Percentiles rank a stretch among this genome's conserved stretches.
These are phyloP conservation scores for Cosmia pyralina DNA, from an alignment of 2,888 invertebrate species.

Conservation along the genomic window DNA sequence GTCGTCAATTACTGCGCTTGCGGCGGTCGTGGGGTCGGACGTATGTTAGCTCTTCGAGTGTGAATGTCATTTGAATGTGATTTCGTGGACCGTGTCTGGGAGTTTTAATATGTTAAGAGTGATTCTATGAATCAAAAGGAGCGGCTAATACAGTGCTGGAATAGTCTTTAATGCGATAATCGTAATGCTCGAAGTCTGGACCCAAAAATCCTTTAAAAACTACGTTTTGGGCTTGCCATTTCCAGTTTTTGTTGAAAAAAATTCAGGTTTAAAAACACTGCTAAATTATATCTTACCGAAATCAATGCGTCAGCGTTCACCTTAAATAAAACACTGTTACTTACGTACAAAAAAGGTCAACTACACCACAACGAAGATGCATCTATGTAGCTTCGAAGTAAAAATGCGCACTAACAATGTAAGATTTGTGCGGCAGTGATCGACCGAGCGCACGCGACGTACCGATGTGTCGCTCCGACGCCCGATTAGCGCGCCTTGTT, in stretches of 20 bases:
- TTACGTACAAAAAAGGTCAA: conserved; percentile 23
- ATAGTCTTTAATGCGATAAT: background rate
- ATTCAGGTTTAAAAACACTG: too few species aligned
- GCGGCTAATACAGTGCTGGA: background rate
- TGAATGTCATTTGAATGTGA: conserved; percentile 65
- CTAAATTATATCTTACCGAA: background rate
- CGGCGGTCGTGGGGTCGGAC: conserved; percentile 44
- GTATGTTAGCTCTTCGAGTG: conserved; percentile 56
- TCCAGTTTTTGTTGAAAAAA: background rate
- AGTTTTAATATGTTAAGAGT: conserved; percentile 24
- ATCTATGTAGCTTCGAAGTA: conserved; percentile 49
- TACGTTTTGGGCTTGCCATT: background rate
- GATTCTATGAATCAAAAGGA: conserved; percentile 1
- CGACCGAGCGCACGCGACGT: conserved; percentile 69
- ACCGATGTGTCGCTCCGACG: conserved; percentile 59
- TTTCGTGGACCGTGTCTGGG: conserved; percentile 26
- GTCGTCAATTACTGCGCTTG: conserved; percentile 63
- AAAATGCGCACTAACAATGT: conserved; percentile 64
- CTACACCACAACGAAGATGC: conserved; percentile 43
- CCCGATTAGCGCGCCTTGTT: conserved; percentile 65
- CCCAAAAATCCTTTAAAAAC: background rate
- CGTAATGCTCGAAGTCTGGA: background rate
- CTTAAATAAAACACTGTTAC: background rate
- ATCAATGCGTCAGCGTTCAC: background rate
- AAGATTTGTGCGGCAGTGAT: conserved; percentile 67